Evolutionary conservation across 2,113 vertebrate genomes (phyloP), one percentile per base, ranked within the genome.

Genomic region (Eidolon helvum): DNA sequence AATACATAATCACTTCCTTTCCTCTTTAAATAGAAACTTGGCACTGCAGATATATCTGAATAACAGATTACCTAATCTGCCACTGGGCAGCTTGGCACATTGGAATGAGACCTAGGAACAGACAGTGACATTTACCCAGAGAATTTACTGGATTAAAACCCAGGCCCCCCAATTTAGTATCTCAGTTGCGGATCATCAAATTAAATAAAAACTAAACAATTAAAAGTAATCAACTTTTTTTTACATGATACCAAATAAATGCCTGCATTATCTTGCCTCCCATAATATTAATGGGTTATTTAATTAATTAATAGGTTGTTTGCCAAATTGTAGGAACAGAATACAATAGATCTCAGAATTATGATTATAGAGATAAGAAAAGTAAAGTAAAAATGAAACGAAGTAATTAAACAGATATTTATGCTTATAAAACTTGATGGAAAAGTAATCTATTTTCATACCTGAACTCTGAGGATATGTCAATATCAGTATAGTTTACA

Each of bases 21-120:
- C 84, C 90, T 97, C 86, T 97, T 98, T 95, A 98, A 98, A 97
- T 95, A 98, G 98, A 98, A 97, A 98, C 86, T 94, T 97, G 98
- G 80, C 97, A 98, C 95, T 63, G 55, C 14, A 63, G 69, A 35
- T 30, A 33, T 95, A 97, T 97, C 96, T 98, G 90, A 86, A 96
- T 90, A 94, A 98, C 93, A 98, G 95, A 97, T 97, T 97, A 98
- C 96, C 87, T 92, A 97, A 94, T 30, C 38, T 96, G 87, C 91
- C 95, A 87, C 89, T 75, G 48, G 10, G 95, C 91, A 93, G 57
- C 28, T 59, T 96, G 94, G 55, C 30, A 97, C 86, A 95, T 93
- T 95, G 87, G 90, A 97, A 96, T 97, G 85, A 97, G 65, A 93
- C 16, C 18, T 92, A 97, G 96, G 95, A 97, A 97, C 35, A 96